These are phyloP conservation scores for Ageneiosus marmoratus DNA, from an alignment of 2,113 vertebrate species.

Conservation along the genomic window DNA sequence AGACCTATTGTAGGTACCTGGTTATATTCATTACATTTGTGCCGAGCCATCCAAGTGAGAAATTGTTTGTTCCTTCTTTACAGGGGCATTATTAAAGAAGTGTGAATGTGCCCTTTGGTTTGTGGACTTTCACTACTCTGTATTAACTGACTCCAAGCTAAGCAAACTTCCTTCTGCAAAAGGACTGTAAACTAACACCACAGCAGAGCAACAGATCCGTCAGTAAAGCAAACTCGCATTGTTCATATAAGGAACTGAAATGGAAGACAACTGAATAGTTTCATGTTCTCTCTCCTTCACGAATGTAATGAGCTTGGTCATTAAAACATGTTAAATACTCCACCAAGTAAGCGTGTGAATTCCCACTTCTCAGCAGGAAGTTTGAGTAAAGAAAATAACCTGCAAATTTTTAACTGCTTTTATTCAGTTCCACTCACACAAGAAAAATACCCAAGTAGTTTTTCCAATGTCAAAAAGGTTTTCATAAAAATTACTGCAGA, in stretches of 20 bases:
- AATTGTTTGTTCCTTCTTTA: not conserved
- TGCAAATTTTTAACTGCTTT: not conserved
- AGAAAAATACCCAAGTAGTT: too few species aligned
- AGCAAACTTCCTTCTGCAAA: constrained; percentile 49
- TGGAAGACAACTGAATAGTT: too few species aligned
- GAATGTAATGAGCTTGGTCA: not conserved
- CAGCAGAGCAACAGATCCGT: not conserved
- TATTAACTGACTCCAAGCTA: constrained; percentile 48
- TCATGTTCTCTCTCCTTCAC: not conserved
- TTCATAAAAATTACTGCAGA: too few species aligned
- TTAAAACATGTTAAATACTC: not conserved
- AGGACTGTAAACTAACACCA: not conserved
- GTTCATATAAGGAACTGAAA: not conserved
- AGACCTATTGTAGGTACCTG: not conserved
- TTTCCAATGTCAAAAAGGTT: too few species aligned
- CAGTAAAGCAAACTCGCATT: not conserved
- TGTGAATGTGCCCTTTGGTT: not conserved
- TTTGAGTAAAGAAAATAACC: not conserved
- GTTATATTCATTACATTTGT: not conserved
- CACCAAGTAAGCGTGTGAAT: not conserved
- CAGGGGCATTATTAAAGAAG: not conserved
- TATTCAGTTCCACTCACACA: not conserved
- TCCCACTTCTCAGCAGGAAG: not conserved
- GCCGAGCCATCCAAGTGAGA: not conserved
- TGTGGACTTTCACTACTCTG: not conserved